These are phyloP conservation scores for Pseudoatta argentina DNA, from an alignment of 1,140 invertebrate species.

Conservation along the genomic window DNA sequence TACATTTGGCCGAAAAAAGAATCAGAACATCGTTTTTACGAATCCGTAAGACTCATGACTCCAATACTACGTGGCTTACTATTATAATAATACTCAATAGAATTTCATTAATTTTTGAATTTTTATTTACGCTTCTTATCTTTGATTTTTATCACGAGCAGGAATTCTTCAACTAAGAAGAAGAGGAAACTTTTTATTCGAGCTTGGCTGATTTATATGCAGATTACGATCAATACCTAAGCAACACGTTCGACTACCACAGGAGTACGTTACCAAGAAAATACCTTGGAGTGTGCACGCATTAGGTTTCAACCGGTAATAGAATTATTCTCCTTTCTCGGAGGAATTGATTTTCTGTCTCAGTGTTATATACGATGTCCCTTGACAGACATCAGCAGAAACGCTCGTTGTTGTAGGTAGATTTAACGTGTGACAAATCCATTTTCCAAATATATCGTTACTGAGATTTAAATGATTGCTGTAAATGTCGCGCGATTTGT, in stretches of 20 bases:
- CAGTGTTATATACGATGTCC: constrained; percentile 74
- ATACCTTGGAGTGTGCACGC: constrained; percentile 62
- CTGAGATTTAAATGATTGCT: not conserved
- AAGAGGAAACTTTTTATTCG: not conserved
- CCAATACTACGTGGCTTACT: too few relatives aligned
- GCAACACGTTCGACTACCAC: not conserved
- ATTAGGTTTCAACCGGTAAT: constrained; percentile 85
- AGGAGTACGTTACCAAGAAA: not conserved
- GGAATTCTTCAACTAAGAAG: not conserved
- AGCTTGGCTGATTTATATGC: not conserved
- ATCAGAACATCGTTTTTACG: not conserved
- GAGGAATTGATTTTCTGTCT: constrained; percentile 80
- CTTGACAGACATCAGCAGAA: constrained; percentile 65
- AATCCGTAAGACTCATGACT: not conserved
- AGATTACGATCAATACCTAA: not conserved
- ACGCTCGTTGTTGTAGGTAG: constrained; percentile 17
- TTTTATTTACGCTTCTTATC: not conserved
- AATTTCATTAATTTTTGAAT: not conserved
- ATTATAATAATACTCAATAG: too few relatives aligned
- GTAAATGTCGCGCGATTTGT: not conserved
- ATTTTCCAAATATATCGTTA: not conserved
- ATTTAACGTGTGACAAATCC: not conserved
- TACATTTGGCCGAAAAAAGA: not conserved
- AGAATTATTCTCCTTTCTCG: constrained; percentile 79
- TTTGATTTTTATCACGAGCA: not conserved